These are phyloP conservation scores for Apodemus speciosus DNA, from an alignment of 2,113 vertebrate species.

Conservation along the genomic window DNA sequence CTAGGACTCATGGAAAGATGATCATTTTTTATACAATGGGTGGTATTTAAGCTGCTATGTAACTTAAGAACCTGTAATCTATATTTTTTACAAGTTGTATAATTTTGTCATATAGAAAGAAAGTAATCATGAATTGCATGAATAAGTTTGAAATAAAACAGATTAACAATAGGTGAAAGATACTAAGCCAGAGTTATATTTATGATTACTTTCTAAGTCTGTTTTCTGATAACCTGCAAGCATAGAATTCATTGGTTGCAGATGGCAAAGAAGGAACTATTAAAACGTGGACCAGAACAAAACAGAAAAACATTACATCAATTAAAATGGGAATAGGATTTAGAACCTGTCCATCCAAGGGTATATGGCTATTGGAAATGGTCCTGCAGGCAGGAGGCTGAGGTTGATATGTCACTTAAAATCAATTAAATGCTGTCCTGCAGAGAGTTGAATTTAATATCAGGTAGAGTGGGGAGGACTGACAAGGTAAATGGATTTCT, in stretches of 20 bases:
- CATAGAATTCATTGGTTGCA: neutral
- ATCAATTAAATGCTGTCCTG: constrained; percentile 40
- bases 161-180: neutral
- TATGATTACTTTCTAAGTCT: neutral
- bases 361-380: neutral
- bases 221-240: neutral
- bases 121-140: neutral
- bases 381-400: neutral
- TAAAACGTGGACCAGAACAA: neutral
- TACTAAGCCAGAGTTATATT: neutral
- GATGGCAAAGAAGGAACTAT: neutral
- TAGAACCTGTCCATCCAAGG: neutral
- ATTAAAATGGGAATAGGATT: constrained; percentile 37
- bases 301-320: neutral
- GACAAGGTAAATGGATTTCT: neutral
- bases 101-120: neutral
- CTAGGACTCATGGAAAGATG: neutral
- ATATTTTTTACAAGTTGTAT: neutral
- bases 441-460: constrained; percentile 7
- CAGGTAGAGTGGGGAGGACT: neutral
- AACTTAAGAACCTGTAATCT: neutral
- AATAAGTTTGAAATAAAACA: neutral
- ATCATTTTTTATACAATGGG: neutral
- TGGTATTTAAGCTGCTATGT: neutral
- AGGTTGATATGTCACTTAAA: constrained; percentile 58